Evolutionary conservation across 1,140 invertebrate genomes (phyloP), one percentile per base, ranked within the genome.

Genomic region (Sycophaga agraensis): DNA sequence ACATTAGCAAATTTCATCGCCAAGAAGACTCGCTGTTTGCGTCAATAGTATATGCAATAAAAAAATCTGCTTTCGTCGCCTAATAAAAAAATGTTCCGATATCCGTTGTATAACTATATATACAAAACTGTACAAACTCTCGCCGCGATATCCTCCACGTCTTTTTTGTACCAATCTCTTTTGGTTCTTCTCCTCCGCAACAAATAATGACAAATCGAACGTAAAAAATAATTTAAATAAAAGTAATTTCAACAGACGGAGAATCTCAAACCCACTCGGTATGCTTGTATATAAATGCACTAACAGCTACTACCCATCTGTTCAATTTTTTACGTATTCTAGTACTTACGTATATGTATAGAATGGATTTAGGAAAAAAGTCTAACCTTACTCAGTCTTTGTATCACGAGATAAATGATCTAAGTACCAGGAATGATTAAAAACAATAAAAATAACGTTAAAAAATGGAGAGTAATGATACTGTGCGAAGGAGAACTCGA

Each of bases 71-170:
- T 54, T 46, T 53, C 45, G 48, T 55, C 49, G 37, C 26, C 28
- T 50, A 54, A 59, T 54, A 54, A 66, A 66, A 66, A 48, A 64
- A 65, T 48, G 28, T 63, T 56, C 31, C 42, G 59, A 61, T 55
- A 48, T 59, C 37, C 34, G 22, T 54, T 61, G 37, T 59, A 59
- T 63, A 63, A 39, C 48, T 55, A 55, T 67, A 73, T 70, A 68
- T 73, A 73, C 70, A 73, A 70, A 70, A 69, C 64, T 73, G 70
- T 73, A 73, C 70, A 73, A 67, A 66, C 62, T 65, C 64, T 66
- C 58, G 51, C 43, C 39, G 68, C 66, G 66, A 67, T 70, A 56
- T 50, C n/a, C 24, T 56, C 24, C 17, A 34, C 24, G 28, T 48
- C 45, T 55, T 9, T 56, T 39, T 42, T 56, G 26, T 56, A 50